Conservation (phyloP, 2,888 invertebrate species). For the Cosmia pyralina region DNA sequence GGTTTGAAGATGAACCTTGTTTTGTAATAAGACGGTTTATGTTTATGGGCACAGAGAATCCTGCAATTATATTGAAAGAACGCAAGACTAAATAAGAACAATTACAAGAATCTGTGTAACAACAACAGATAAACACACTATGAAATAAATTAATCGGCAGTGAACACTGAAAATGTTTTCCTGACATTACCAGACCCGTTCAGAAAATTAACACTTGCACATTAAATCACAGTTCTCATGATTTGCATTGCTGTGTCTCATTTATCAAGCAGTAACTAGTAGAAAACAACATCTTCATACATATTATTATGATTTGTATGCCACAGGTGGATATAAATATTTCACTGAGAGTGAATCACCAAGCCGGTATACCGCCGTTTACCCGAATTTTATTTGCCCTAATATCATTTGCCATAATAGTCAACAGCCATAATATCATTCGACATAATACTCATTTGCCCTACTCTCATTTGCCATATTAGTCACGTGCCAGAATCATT, state of each 20-base stretch:
- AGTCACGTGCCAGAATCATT: too few relatives aligned
- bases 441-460: too few relatives aligned
- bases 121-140: constrained; percentile 1
- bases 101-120: constrained; percentile 23
- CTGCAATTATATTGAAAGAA: too few relatives aligned
- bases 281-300: constrained; percentile 41
- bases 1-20: too few relatives aligned
- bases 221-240: constrained; percentile 47
- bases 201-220: constrained; percentile 41
- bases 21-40: too few relatives aligned
- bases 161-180: constrained; percentile 29
- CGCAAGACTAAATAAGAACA: background rate
- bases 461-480: too few relatives aligned
- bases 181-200: constrained; percentile 7
- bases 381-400: too few relatives aligned
- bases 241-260: constrained; percentile 37
- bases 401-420: too few relatives aligned
- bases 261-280: constrained; percentile 40
- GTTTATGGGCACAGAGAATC: background rate
- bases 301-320: constrained; percentile 50
- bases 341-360: constrained; percentile 52
- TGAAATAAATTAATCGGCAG: constrained; percentile 30
- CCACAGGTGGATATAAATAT: constrained; percentile 66
- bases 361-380: too few relatives aligned
- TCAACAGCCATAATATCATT: too few relatives aligned